A percentile compares a stretch with the other conserved stretches of the same genome.
These are phyloP conservation scores for Leptoclinus maculatus DNA, from an alignment of 2,797 vertebrate species.

Conservation along the genomic window DNA sequence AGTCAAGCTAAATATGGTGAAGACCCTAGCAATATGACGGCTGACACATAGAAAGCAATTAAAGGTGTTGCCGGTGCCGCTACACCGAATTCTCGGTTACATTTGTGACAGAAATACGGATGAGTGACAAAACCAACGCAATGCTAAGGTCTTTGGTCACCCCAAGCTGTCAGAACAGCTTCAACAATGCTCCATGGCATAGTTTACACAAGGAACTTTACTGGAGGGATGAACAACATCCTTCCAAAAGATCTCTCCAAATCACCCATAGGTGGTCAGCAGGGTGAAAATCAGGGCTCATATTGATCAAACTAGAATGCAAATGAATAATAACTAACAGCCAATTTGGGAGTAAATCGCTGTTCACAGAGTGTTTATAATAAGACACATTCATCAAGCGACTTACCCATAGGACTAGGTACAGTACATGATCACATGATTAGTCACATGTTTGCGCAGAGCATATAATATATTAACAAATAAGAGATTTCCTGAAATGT, in stretches of 20 bases:
- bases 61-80: slow-evolving; percentile 21
- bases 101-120: slow-evolving; percentile 30
- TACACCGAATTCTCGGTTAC: not conserved
- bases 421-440: not conserved
- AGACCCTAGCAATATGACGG: slow-evolving; percentile 1
- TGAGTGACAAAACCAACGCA: slow-evolving; percentile 19
- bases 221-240: not conserved
- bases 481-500: not conserved
- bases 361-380: not conserved
- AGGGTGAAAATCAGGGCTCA: not conserved
- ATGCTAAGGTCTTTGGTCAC: slow-evolving; percentile 8
- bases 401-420: not conserved
- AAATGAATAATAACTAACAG: not conserved
- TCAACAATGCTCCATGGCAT: not conserved
- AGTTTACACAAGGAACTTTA: not conserved
- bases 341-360: not conserved
- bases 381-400: not conserved
- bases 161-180: not conserved
- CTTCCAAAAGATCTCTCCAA: not conserved
- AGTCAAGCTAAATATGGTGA: slow-evolving; percentile 24
- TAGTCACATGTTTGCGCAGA: not conserved
- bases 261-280: not conserved
- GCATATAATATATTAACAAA: not conserved
- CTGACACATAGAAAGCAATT: slow-evolving; percentile 35
- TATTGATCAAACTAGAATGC: not conserved